Evolutionary conservation across 2,113 vertebrate genomes (phyloP), one percentile per base, ranked within the genome.

Genomic region (Saccopteryx leptura): DNA sequence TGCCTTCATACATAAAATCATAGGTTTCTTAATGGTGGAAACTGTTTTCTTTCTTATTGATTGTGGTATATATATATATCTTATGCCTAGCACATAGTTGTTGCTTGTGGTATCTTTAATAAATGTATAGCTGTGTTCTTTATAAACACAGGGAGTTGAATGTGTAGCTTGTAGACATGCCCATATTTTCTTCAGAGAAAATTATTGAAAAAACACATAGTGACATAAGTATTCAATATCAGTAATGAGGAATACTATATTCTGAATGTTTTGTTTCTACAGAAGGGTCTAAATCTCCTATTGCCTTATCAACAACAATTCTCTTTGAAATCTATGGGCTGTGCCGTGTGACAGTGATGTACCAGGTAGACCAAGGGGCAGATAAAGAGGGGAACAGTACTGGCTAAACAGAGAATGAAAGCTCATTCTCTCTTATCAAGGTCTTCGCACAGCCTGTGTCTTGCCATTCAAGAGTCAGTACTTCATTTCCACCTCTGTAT

Each of bases 231-330:
- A 39, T 39, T 39, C 39, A 39, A 4, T 18, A 31, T 58, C 15
- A 31, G n/a, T 52, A 88, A 48, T 12, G 14, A 50, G 7, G 85
- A 71, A n/a, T 89, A 12, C 19, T 92, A 2, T 63, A 58, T 82
- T 82, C 18, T 48, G 3, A 93, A 24, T 66, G 2, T 39, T 66
- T 0, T 33, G 11, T 82, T 81, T 97, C 11, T 56, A 6, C 26
- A 21, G 54, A 94, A 52, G 65, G 58, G 23, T 48, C 19, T 1
- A 84, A 93, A 31, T 54, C 8, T 90, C 15, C 19, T 63, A 8
- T 80, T 65, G 92, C 33, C 26, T 90, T 91, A 50, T 89, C 33
- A 91, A 86, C 63, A 95, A 63, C 26, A 21, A 88, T 52, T 68
- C 26, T 93, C 81, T 63, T 58, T 75, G 79, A 88, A 93, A 85